Conservation (phyloP, 1,140 invertebrate genomes). For the Drosophila seguyi region DNA sequence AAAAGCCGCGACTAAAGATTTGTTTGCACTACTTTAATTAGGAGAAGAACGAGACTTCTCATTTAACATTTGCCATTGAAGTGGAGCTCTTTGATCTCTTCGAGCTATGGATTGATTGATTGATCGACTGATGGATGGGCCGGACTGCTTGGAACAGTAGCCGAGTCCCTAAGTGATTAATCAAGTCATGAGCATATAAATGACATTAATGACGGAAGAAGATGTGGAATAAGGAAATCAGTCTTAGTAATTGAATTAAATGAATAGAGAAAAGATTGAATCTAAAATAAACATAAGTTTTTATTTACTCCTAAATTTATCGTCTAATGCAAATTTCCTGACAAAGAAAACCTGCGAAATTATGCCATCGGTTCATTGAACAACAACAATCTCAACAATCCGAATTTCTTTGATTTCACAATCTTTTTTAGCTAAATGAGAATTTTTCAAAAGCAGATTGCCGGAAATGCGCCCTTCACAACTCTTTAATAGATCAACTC, state of each 20-base stretch:
- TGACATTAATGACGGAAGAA: slow-evolving; percentile 38
- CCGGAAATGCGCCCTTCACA: slow-evolving; percentile 24
- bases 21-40: slow-evolving; percentile 66
- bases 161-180: slow-evolving; percentile 41
- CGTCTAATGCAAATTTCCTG: background rate
- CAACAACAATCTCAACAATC: slow-evolving; percentile 6
- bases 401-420: slow-evolving; percentile 2
- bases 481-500: slow-evolving; percentile 42
- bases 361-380: background rate
- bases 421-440: slow-evolving; percentile 8
- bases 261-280: background rate
- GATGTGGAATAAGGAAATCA: slow-evolving; percentile 6
- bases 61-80: slow-evolving; percentile 58
- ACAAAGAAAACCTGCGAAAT: background rate
- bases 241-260: slow-evolving; percentile 21
- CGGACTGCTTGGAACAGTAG: slow-evolving; percentile 36
- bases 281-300: background rate
- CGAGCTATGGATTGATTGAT: slow-evolving; percentile 55
- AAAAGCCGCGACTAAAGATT: slow-evolving; percentile 60
- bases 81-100: slow-evolving; percentile 61
- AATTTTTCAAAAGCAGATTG: slow-evolving; percentile 22
- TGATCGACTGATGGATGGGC: slow-evolving; percentile 50
- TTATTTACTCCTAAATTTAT: background rate
- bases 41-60: slow-evolving; percentile 12
- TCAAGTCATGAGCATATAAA: slow-evolving; percentile 36